Base-by-base conservation (phyloP, 2,113 vertebrate genomes). In the Tetrao urogallus region DNA sequence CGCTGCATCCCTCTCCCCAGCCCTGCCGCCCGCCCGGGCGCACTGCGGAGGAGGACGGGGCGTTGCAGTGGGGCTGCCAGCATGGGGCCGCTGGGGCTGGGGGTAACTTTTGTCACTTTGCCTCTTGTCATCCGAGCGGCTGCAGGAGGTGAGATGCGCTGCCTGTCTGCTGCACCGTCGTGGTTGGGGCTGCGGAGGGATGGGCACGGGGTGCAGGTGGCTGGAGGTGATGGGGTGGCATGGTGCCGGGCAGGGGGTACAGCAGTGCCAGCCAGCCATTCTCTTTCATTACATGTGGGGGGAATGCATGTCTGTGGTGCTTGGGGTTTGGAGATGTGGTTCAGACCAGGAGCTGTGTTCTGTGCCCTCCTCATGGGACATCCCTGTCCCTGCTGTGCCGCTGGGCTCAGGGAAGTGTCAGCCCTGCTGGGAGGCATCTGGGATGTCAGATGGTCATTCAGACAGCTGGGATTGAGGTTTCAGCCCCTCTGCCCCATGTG, bases 51-150 rank as follows among this genome's bases (percentile, higher is more conserved):
- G 79, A 72, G 72, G 87, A 87, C 73, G 27, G 30, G 80, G 87
- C 16, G 7, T 64, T 34, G 34, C 47, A 60, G 45, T 2, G 57
- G 70, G 89, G 27, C 73, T 15, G 8, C 67, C 25, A 6, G 48
- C 76, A 94, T 93, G 96, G 74, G 78, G 79, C 58, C 67, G 21
- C 75, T 20, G 22, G 61, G 78, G 43, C 84, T 96, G 54, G 85
- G 87, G 30, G 48, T 95, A 87, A 96, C 95, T 95, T 96, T 97
- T 50, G 61, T 97, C 86, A 87, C 82, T 69, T 88, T 96, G 87
- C 92, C 93, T 30, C 86, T 97, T 58, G 34, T 97, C 87, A n/a
- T 94, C 50, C 89, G 47, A 64, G 95, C 86, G 8, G 95, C 89
- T 48, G 40, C 81, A 20, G 94, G 86, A 97, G 97, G 97, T 97